A percentile compares a stretch with the other conserved stretches of the same genome.
Conservation (phyloP, 2,888 invertebrate genomes). For the Dinocampus coccinellae region DNA sequence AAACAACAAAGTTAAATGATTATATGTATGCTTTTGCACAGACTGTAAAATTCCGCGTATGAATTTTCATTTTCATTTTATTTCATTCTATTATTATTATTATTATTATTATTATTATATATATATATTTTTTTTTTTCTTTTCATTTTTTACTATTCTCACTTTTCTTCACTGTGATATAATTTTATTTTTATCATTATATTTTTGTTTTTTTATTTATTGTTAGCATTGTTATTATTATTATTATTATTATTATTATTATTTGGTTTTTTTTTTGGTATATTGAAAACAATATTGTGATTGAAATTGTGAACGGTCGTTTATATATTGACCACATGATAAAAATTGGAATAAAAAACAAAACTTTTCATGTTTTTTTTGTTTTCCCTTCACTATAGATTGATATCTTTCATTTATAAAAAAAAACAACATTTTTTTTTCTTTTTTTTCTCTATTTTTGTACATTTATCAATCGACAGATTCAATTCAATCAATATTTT, state of each 20-base stretch:
- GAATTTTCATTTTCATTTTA: not conserved
- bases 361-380: not conserved
- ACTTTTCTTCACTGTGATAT: constrained; percentile 1
- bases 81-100: too few species aligned
- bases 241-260: too few species aligned
- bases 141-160: constrained; percentile 1
- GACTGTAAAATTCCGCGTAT: constrained; percentile 26
- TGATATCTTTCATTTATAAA: not conserved
- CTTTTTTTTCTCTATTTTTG: too few species aligned
- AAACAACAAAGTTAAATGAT: not conserved
- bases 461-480: too few species aligned
- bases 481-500: not conserved
- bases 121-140: not conserved
- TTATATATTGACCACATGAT: not conserved
- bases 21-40: not conserved
- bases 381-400: not conserved
- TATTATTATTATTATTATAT: too few species aligned
- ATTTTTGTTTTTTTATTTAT: too few species aligned
- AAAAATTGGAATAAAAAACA: not conserved
- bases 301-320: not conserved
- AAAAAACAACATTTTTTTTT: too few species aligned
- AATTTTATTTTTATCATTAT: not conserved
- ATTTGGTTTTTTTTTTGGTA: too few species aligned
- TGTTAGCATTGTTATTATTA: too few species aligned
- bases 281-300: not conserved